Conservation (phyloP, 1,140 invertebrate genomes). For the Drosophila elegans region DNA sequence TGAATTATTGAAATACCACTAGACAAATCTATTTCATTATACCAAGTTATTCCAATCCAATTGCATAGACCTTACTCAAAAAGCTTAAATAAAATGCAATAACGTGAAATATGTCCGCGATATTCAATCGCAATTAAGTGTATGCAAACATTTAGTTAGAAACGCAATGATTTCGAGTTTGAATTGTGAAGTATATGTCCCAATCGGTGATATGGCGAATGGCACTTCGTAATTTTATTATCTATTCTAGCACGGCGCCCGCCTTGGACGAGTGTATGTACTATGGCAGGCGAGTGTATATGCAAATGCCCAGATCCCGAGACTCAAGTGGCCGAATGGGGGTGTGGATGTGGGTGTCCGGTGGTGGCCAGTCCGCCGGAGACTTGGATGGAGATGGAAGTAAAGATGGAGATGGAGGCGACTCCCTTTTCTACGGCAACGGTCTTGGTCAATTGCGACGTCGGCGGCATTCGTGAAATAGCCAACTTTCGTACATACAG, state of each 20-base stretch:
- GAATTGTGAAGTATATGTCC: conserved; percentile 8
- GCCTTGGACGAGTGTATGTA: conserved; percentile 39
- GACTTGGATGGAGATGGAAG: neutral
- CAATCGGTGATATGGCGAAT: conserved; percentile 12
- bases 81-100: no score
- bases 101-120: no score
- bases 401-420: conserved; percentile 4
- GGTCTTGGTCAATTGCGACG: conserved; percentile 72
- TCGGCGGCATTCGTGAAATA: conserved; percentile 77
- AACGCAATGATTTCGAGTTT: neutral
- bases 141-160: neutral
- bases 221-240: conserved; percentile 52
- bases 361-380: neutral
- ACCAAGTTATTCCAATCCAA: no score
- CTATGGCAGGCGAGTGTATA: conserved; percentile 48
- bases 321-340: conserved; percentile 54
- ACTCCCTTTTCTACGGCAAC: conserved; percentile 39
- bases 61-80: no score
- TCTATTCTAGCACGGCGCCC: conserved; percentile 34
- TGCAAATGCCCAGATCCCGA: conserved; percentile 66
- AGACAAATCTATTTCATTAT: no score
- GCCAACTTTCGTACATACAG: conserved; percentile 72
- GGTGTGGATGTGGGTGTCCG: conserved; percentile 9
- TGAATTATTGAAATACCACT: no score
- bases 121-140: neutral